Evolutionary conservation across 2,888 invertebrate species (phyloP).

Genomic region (Schrankia costaestrigalis): DNA sequence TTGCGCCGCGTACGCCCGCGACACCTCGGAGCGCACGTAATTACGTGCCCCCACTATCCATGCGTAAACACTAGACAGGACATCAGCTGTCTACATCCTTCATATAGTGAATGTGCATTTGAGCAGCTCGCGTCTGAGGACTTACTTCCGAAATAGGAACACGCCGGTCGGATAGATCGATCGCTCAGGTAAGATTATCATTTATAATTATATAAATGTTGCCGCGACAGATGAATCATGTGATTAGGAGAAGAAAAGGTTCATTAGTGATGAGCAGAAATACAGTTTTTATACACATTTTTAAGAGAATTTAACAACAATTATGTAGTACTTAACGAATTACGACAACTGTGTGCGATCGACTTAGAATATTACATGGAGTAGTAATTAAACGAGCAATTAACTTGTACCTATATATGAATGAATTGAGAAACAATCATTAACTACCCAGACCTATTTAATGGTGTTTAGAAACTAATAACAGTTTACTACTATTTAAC

Average conservation of each 20-base stretch:
- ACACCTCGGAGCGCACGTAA: constrained; percentile 29
- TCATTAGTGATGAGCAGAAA: too few relatives aligned
- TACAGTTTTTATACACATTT: too few relatives aligned
- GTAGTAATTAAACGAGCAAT: constrained; percentile 7
- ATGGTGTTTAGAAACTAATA: too few relatives aligned
- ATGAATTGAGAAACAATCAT: too few relatives aligned
- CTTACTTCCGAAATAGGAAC: constrained; percentile 41
- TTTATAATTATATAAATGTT: constrained; percentile 30
- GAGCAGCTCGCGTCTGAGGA: constrained; percentile 37
- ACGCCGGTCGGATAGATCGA: constrained; percentile 37
- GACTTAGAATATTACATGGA: constrained; percentile 1
- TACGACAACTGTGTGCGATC: constrained; percentile 7
- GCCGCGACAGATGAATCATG: constrained; percentile 49
- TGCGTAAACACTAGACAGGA: constrained; percentile 33
- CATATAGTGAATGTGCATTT: constrained; percentile 66
- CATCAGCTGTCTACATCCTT: constrained; percentile 43
- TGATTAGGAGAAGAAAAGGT: constrained; percentile 41
- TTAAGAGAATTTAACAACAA: too few relatives aligned
- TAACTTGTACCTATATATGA: too few relatives aligned
- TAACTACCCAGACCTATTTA: constrained; percentile 8
- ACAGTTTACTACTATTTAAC: too few relatives aligned
- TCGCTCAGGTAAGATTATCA: constrained; percentile 57
- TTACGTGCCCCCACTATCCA: constrained; percentile 45
- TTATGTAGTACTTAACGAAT: too few relatives aligned
- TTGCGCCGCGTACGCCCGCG: constrained; percentile 36